These are phyloP conservation scores for Apoderus coryli DNA, from an alignment of 2,888 invertebrate species.

Conservation along the genomic window DNA sequence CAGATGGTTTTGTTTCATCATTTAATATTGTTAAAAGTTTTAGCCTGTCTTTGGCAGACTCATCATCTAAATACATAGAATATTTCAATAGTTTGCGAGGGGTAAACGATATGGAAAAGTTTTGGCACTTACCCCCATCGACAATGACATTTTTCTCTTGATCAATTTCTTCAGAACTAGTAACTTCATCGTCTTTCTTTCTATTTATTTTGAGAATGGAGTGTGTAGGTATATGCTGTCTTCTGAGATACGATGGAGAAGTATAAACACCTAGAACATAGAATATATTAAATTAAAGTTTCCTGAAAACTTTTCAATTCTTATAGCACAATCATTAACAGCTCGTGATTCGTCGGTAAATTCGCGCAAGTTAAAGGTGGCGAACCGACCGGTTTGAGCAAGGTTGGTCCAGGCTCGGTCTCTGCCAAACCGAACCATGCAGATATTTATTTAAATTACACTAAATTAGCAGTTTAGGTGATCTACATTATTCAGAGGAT, in stretches of 20 bases:
- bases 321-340: too few relatives aligned
- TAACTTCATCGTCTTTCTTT: constrained; percentile 58
- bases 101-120: too few relatives aligned
- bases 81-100: too few relatives aligned
- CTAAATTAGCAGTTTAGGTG: neutral
- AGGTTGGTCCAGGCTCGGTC: constrained; percentile 1
- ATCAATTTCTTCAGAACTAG: constrained; percentile 56
- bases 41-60: too few relatives aligned
- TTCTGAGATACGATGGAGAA: constrained; percentile 21
- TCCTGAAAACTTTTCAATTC: too few relatives aligned
- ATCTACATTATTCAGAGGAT: constrained; percentile 1
- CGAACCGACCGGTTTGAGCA: constrained; percentile 2
- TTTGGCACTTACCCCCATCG: too few relatives aligned
- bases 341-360: constrained; percentile 3
- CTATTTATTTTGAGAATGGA: constrained; percentile 20
- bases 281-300: too few relatives aligned
- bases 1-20: constrained; percentile 14
- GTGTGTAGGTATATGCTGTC: constrained; percentile 11
- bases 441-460: neutral
- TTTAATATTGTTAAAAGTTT: constrained; percentile 27
- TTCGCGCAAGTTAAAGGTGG: constrained; percentile 2
- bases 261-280: constrained; percentile 14
- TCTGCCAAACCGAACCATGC: constrained; percentile 2
- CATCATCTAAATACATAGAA: too few relatives aligned
- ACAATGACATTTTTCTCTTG: too few relatives aligned